Evolutionary conservation across 92 coral and sea anemone species (phyloP), one percentile per base, ranked within the genome.

Genomic region (Metridium senile): DNA sequence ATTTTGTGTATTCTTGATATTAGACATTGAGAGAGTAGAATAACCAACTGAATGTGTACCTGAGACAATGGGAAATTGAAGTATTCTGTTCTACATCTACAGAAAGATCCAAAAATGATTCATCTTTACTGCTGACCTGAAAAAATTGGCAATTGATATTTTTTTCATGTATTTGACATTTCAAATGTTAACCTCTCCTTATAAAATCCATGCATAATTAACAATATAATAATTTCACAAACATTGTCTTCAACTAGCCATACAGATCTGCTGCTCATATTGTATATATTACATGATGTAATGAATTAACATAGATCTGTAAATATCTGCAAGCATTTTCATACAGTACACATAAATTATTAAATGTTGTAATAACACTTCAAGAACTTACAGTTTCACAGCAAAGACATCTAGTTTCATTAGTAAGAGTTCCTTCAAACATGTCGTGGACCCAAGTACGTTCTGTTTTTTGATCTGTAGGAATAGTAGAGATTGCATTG

Each of bases 31-130:
- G n/a, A n/a, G n/a, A n/a, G n/a, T n/a, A n/a, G n/a, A n/a, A n/a
- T n/a, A n/a, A n/a, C n/a, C n/a, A n/a, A n/a, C 6, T 39, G 49
- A 6, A 39, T 39, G 13, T 72, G 62, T 71, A 93, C 98, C 91
- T 91, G 51, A 93, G 88, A 74, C 98, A 94, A 43, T 95, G 99
- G 52, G 99, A 89, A 81, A 95, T 95, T 26, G 99, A 95, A 0
- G 99, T 95, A 76, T 95, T 95, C 82, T 95, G 99, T 65, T 95
- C 99, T 20, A 95, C 99, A 77, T 95, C 99, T 45, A 95, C 99
- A 16, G 99, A 95, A 65, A 95, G 88, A 81, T 95, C 99, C 62
- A 95, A 67, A 82, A 95, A 95, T 67, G 97, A 89, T 64, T 95
- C 99, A 87, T 95, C 99, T 71, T 95, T 95, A 80, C 99, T 95